phyloP scores from a whole-genome alignment of 2,113 vertebrate species.

The Rhineura floridana region DNA sequence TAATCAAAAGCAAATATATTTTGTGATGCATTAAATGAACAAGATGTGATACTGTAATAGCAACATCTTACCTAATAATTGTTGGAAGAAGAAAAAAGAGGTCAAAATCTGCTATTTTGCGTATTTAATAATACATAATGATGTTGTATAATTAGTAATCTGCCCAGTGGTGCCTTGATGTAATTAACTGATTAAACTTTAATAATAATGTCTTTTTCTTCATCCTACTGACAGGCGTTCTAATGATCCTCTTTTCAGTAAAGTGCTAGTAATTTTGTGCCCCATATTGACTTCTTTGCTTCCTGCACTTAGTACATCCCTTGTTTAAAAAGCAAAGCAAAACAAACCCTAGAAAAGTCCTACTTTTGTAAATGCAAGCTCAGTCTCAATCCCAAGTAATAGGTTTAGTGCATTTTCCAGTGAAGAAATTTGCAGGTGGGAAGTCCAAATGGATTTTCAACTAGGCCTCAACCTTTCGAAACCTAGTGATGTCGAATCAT shows the following conservation, averaged over 20 bases:
- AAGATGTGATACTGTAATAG: not conserved
- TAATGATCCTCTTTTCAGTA: slow-evolving; percentile 65
- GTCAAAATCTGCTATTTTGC: not conserved
- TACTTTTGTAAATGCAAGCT: slow-evolving; percentile 68
- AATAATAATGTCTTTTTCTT: slow-evolving; percentile 49
- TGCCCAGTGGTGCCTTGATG: slow-evolving; percentile 45
- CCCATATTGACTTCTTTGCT: slow-evolving; percentile 61
- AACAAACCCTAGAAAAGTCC: slow-evolving; percentile 57
- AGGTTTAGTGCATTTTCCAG: slow-evolving; percentile 78
- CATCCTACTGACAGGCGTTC: slow-evolving; percentile 57
- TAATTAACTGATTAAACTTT: slow-evolving; percentile 65
- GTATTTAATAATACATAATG: slow-evolving; percentile 36
- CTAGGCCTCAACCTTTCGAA: slow-evolving; percentile 94
- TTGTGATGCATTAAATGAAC: not conserved
- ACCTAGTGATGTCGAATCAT: slow-evolving; percentile 92
- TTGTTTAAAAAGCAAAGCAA: slow-evolving; percentile 77
- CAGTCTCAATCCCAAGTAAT: slow-evolving; percentile 66
- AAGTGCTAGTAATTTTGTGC: slow-evolving; percentile 64
- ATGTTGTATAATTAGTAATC: slow-evolving; percentile 50
- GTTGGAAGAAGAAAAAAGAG: not conserved
- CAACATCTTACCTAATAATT: slow-evolving; percentile 9
- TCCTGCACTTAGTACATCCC: slow-evolving; percentile 77
- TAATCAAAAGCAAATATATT: not conserved
- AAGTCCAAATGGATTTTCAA: slow-evolving; percentile 99
- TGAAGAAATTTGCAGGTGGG: slow-evolving; percentile 82